Evolutionary conservation across 2,797 vertebrate genomes (phyloP), one percentile per base, ranked within the genome.

Genomic region (Hoplostethus mediterraneus): DNA sequence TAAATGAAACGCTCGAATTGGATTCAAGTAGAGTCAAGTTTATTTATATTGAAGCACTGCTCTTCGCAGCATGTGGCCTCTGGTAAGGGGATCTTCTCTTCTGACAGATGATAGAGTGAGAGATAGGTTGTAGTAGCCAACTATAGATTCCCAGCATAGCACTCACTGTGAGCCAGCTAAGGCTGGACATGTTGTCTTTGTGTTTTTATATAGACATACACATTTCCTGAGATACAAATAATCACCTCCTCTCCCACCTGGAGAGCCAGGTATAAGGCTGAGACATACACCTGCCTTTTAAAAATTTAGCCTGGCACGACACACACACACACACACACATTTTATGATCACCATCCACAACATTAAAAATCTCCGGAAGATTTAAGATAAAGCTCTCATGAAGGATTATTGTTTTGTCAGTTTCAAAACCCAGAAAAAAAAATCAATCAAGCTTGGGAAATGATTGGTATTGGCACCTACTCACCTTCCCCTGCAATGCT

Each of bases 401-500:
- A 28, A 28, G 28, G 28, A 91, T 90, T 83, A 87, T 82, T 87
- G 68, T 72, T 79, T 77, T 69, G 81, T 81, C 77, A 73, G 12
- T 76, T 83, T 77, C 13, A 84, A 86, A 89, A 86, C 73, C 45
- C 51, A 10, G 52, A 21, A 60, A 80, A 87, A 75, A 77, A 65
- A 81, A 74, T n/a, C 75, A 80, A 81, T 83, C 51, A 67, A 52
- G 58, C 52, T 67, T 65, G 53, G 30, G 62, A n/a, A 63, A 75
- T 58, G 45, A 71, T 70, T 71, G 47, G 47, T 68, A 84, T 62
- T 63, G 62, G 68, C 56, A 73, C 36, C 31, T 63, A 31, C 63
- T 48, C 67, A 80, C 73, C 25, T 70, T 83, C 57, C 55, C 48
- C 60, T 51, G 30, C 44, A 58, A 44, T 69, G 31, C 36, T 74